Base-by-base conservation (phyloP, 2,113 vertebrate species). In the Periophthalmus modestus region DNA sequence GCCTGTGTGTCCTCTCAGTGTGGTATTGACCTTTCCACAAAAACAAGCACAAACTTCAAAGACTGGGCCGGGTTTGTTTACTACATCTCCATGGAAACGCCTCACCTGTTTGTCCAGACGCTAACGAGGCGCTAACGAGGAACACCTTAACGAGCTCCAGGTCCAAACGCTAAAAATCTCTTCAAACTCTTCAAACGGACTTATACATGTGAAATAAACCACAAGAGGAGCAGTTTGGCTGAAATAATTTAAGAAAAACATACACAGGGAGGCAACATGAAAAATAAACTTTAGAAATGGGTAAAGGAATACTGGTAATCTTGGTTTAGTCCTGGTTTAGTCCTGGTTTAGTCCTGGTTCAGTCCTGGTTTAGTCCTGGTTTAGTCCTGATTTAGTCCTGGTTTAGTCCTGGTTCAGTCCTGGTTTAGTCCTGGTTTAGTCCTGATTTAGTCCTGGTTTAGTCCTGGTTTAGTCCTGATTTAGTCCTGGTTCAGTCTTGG, bases 111-210 rank as follows among this genome's bases (percentile, higher is more conserved):
- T 80, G 75, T 71, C 82, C 23, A 48, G 75, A 76, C 65, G 75
- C 23, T 88, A 88, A 89, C 77, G 73, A 89, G 24, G 82, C 73
- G 80, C 82, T 84, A 87, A 86, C 77, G 73, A 86, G 86, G 89
- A 88, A 85, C 54, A 11, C 54, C n/a, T 57, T 57, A 57, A 57
- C 21, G 54, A 57, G 54, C 54, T 1, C 54, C 54, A 2, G 54
- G 19, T 16, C 54, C 54, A 9, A 21, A 23, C 7, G 1, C 21
- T 7, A 57, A 55, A 55, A 57, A 23, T 2, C 10, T 18, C 39
- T 19, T 16, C 13, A 16, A 52, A 16, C 71, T 79, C 87, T 85
- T 87, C 82, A 82, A 84, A 82, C 88, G 75, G 80, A 39, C 36
- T 24, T 87, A 15, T 46, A 43, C 73, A 58, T 66, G 34, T 61